A percentile compares a stretch with the other conserved stretches of the same genome.
phyloP scores from a whole-genome alignment of 2,888 invertebrate genomes.

The Argyra leucocephala region DNA sequence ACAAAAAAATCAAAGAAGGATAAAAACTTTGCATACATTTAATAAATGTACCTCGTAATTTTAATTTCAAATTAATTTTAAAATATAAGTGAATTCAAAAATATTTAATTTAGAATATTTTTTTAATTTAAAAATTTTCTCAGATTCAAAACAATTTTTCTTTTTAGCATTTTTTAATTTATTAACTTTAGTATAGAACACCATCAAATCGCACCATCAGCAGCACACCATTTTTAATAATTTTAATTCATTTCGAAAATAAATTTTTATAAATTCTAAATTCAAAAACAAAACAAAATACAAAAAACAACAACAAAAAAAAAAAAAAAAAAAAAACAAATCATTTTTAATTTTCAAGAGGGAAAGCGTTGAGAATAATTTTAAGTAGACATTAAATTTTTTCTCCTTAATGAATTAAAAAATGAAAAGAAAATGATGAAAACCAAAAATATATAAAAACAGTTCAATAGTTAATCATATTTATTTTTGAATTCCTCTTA shows the following conservation, averaged over 20 bases:
- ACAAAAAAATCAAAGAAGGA: too few relatives aligned
- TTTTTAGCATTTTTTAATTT: too few relatives aligned
- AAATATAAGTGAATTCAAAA: too few relatives aligned
- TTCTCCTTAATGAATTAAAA: background rate
- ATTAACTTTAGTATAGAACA: background rate
- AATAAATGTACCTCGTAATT: too few relatives aligned
- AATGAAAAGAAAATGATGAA: background rate
- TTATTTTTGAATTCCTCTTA: constrained; percentile 4
- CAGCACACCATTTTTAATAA: background rate
- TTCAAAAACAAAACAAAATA: too few relatives aligned
- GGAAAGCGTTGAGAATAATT: constrained; percentile 6
- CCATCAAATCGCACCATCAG: background rate
- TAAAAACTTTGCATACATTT: too few relatives aligned
- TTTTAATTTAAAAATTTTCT: too few relatives aligned
- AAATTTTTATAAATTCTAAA: background rate
- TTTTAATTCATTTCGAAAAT: background rate
- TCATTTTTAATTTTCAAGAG: background rate
- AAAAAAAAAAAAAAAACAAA: background rate
- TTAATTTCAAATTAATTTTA: too few relatives aligned
- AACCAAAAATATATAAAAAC: background rate
- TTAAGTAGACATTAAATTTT: background rate
- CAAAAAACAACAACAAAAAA: too few relatives aligned
- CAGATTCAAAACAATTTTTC: too few relatives aligned
- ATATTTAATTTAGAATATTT: too few relatives aligned
- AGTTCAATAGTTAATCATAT: constrained; percentile 6